Evolutionary conservation across 2,888 invertebrate genomes (phyloP), one percentile per base, ranked within the genome.

Genomic region (Latheticus oryzae): DNA sequence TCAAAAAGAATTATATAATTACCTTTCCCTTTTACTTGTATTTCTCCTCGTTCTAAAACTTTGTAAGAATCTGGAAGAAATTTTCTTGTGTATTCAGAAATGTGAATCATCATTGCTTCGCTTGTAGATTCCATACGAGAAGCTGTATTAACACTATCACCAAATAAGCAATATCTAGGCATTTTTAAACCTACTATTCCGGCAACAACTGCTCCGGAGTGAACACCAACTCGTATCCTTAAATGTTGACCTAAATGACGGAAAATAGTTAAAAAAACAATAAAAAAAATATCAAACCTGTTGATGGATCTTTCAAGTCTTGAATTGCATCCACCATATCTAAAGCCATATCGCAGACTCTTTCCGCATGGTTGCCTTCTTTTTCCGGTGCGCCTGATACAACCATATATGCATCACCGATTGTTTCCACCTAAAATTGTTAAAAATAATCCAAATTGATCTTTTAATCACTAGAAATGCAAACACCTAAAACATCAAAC

Each of bases 321-420:
- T 88, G 90, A 72, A 96, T 95, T 1, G 95, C 93, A 64, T 94
- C 91, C 1, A 96, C 88, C 97, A 97, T 97, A 72, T 96, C 97
- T 16, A 97, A 80, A 0, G 96, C 96, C 96, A 97, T 97, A 74
- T 95, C 91, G 74, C 94, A 95, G 3, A 95, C 92, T 70, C 91
- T 87, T 75, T 94, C 91, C 0, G 96, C 95, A 75, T 98, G 97
- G 73, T 93, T 91, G 43, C 84, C 84, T 73, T 94, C 93, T 69
- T 91, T 90, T 66, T 92, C 91, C 0, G 97, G 97, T 0, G 96
- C 96, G 0, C 97, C 97, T 0, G 95, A 92, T 0, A 97, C 97
- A 0, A 97, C 95, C 97, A 98, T 97, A 76, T 97, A 98, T 0
- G 97, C 97, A 75, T 98, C 97, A 0, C 97, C 97, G 65, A 97